A percentile compares a stretch with the other conserved stretches of the same genome.
Evolutionary conservation across 2,797 vertebrate genomes (phyloP).

Genomic region (Pseudochaenichthys georgianus): DNA sequence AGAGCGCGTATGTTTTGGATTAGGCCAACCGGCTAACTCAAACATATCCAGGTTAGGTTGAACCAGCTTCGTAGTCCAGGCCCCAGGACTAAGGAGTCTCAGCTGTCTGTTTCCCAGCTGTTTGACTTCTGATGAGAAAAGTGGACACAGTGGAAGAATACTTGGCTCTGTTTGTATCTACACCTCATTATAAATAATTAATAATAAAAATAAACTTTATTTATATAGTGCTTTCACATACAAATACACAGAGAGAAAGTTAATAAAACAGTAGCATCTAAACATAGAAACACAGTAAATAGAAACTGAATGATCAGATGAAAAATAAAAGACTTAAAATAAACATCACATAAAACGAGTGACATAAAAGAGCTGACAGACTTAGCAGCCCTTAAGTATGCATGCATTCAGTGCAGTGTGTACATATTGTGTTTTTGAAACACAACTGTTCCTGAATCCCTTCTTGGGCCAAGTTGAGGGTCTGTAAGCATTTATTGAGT

Average conservation of each 20-base stretch:
- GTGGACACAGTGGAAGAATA: slow-evolving; percentile 39
- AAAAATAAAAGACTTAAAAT: too few relatives aligned
- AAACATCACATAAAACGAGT: too few relatives aligned
- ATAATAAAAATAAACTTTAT: neutral
- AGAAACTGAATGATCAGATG: too few relatives aligned
- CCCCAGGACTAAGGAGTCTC: slow-evolving; percentile 48
- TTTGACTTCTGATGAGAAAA: slow-evolving; percentile 32
- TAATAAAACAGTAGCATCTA: too few relatives aligned
- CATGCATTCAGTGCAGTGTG: slow-evolving; percentile 9
- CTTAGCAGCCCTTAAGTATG: neutral
- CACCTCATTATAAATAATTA: neutral
- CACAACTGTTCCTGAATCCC: slow-evolving; percentile 35
- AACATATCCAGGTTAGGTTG: too few relatives aligned
- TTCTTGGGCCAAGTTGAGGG: slow-evolving; percentile 47
- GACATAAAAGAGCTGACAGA: too few relatives aligned
- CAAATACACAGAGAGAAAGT: too few relatives aligned
- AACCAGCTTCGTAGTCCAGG: too few relatives aligned
- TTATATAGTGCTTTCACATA: too few relatives aligned
- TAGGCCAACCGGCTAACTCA: too few relatives aligned
- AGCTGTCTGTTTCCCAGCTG: slow-evolving; percentile 65
- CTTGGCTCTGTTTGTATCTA: slow-evolving; percentile 16
- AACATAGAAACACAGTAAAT: too few relatives aligned
- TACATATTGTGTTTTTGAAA: slow-evolving; percentile 43
- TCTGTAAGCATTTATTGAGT: slow-evolving; percentile 77
- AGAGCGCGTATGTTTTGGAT: too few relatives aligned